Evolutionary conservation across 2,113 vertebrate species (phyloP).

Genomic region (Peromyscus leucopus): DNA sequence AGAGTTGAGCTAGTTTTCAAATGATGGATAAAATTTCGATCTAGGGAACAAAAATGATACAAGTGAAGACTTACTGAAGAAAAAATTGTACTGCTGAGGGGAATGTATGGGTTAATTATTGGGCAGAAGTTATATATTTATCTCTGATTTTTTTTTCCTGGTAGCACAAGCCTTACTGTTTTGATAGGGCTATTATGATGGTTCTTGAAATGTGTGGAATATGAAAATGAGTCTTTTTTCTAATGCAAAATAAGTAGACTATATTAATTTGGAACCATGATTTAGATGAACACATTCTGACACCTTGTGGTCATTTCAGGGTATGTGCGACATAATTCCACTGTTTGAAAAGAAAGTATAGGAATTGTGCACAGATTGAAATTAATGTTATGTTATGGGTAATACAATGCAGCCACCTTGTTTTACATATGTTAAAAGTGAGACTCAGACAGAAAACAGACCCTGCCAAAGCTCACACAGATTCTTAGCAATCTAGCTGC

Average conservation of each 20-base stretch:
- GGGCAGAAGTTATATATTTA: neutral
- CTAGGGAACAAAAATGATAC: neutral
- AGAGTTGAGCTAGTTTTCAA: conserved; percentile 33
- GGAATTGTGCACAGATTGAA: neutral
- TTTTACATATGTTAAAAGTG: neutral
- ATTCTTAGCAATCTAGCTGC: neutral
- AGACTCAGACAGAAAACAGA: neutral
- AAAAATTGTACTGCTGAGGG: neutral
- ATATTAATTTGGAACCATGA: neutral
- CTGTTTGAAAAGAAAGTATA: neutral
- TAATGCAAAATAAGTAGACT: conserved; percentile 51
- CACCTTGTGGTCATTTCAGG: conserved; percentile 76
- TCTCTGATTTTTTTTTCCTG: conserved; percentile 7
- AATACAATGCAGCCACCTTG: neutral
- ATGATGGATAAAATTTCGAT: conserved; percentile 20
- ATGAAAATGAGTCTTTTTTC: conserved; percentile 48
- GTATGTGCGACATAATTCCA: conserved; percentile 24
- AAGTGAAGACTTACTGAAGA: neutral
- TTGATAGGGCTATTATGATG: conserved; percentile 43
- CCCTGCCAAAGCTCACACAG: neutral
- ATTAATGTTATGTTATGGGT: conserved; percentile 5
- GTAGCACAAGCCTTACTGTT: neutral
- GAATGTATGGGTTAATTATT: conserved; percentile 42
- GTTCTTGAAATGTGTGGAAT: conserved; percentile 49
- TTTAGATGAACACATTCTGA: conserved; percentile 70